Evolutionary conservation across 2,797 vertebrate genomes (phyloP).

Genomic region (Huso huso): DNA sequence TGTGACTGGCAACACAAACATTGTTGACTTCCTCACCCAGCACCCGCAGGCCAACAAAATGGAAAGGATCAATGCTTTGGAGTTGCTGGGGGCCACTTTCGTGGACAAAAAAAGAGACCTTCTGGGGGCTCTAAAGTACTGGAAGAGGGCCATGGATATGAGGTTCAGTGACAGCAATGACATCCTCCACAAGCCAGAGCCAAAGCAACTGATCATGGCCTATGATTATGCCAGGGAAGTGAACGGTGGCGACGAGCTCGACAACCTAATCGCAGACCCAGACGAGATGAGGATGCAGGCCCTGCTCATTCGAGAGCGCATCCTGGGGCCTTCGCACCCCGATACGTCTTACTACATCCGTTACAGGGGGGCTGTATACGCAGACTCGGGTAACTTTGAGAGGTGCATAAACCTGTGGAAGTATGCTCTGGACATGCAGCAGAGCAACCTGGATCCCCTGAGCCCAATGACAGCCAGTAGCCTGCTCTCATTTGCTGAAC

Average conservation of each 20-base stretch:
- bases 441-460: conserved; percentile 88
- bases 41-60: conserved; percentile 80
- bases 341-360: conserved; percentile 98
- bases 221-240: conserved; percentile 96
- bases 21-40: conserved; percentile 88
- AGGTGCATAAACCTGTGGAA: conserved; percentile 97
- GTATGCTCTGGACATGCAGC: conserved; percentile 97
- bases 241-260: conserved; percentile 81
- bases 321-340: conserved; percentile 89
- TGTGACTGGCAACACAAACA: conserved; percentile 96
- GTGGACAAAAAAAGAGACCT: conserved; percentile 98
- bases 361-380: conserved; percentile 88
- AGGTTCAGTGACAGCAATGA: conserved; percentile 79
- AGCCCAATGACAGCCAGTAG: conserved; percentile 98
- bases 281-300: conserved; percentile 99
- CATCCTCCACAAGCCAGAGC: conserved; percentile 77
- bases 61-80: conserved; percentile 86
- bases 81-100: conserved; percentile 92
- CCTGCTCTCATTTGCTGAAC: conserved; percentile 91
- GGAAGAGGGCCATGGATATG: conserved; percentile 97
- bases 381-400: conserved; percentile 96
- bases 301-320: conserved; percentile 87
- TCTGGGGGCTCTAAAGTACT: conserved; percentile 92
- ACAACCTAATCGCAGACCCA: conserved; percentile 90
- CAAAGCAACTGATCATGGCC: conserved; percentile 87